These are phyloP conservation scores for Dioctria linearis DNA, from an alignment of 2,888 invertebrate genomes.

Conservation along the genomic window DNA sequence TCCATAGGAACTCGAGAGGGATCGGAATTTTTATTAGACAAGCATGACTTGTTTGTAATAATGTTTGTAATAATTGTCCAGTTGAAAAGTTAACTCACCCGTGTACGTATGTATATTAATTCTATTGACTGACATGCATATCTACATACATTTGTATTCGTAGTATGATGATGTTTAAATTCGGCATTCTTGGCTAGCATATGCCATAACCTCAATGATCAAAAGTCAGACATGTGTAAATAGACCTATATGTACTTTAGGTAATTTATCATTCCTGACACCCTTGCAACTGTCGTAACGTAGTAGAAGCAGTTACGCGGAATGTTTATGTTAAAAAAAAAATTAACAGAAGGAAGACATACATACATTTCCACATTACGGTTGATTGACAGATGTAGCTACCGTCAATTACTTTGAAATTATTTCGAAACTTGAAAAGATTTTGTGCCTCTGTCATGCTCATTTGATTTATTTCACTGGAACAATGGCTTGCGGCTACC, in stretches of 20 bases:
- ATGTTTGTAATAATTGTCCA: not conserved
- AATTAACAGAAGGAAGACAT: not conserved
- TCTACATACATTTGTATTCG: too few relatives aligned
- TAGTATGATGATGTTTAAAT: too few relatives aligned
- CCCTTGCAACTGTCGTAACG: not conserved
- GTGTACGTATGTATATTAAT: too few relatives aligned
- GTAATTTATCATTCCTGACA: slow-evolving; percentile 21
- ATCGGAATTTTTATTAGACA: not conserved
- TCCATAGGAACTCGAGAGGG: not conserved
- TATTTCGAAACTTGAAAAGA: slow-evolving; percentile 1
- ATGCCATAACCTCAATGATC: not conserved
- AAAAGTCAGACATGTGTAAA: not conserved
- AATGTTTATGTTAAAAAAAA: not conserved
- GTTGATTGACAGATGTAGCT: slow-evolving; percentile 27
- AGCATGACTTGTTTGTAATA: not conserved
- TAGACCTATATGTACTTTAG: not conserved
- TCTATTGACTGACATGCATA: too few relatives aligned
- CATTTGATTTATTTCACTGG: slow-evolving; percentile 2
- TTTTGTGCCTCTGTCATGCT: not conserved
- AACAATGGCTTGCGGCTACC: slow-evolving; percentile 4
- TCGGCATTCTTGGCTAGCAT: not conserved
- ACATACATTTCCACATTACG: not conserved
- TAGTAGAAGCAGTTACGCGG: not conserved
- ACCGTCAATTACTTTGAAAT: slow-evolving; percentile 30
- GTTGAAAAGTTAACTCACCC: not conserved